A percentile compares a stretch with the other conserved stretches of the same genome.
These are phyloP conservation scores for Drosophila obscura DNA, from an alignment of 1,140 invertebrate genomes.

Conservation along the genomic window DNA sequence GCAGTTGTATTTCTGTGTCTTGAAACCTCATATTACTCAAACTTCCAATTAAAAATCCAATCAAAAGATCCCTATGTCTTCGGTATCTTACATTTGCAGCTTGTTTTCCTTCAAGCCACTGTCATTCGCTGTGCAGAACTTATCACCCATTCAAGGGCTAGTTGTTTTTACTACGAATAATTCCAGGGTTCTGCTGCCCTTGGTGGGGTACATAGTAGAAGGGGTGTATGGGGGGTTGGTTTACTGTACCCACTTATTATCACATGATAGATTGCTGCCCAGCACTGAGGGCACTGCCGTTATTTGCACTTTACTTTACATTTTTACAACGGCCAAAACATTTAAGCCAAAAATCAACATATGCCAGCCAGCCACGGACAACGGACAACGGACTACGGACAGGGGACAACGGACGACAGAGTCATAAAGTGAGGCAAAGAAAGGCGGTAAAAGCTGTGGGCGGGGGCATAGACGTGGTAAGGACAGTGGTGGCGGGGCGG, in stretches of 20 bases:
- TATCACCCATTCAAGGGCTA: no score
- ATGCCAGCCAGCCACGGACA: slow-evolving; percentile 3
- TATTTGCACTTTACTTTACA: slow-evolving; percentile 78
- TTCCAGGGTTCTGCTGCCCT: no score
- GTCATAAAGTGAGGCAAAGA: slow-evolving; percentile 37
- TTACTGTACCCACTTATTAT: slow-evolving; percentile 63
- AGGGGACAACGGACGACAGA: slow-evolving; percentile 39
- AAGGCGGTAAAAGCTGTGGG: slow-evolving; percentile 3
- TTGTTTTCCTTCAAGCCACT: no score
- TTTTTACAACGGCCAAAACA: slow-evolving; percentile 77
- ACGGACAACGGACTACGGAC: slow-evolving; percentile 17
- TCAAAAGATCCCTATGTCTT: no score
- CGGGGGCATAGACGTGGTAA: slow-evolving; percentile 1
- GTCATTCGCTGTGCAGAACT: no score
- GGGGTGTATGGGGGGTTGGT: neutral
- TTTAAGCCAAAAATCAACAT: slow-evolving; percentile 79
- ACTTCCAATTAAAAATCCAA: no score
- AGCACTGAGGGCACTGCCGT: slow-evolving; percentile 61
- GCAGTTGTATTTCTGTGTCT: no score
- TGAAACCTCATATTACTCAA: no score
- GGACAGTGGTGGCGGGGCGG: no score
- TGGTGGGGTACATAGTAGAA: neutral
- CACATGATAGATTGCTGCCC: slow-evolving; percentile 71
- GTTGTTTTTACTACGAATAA: no score
- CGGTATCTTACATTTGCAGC: no score